Evolutionary conservation across 2,888 invertebrate species (phyloP), one percentile per base, ranked within the genome.

Genomic region (Lissonota sp.): DNA sequence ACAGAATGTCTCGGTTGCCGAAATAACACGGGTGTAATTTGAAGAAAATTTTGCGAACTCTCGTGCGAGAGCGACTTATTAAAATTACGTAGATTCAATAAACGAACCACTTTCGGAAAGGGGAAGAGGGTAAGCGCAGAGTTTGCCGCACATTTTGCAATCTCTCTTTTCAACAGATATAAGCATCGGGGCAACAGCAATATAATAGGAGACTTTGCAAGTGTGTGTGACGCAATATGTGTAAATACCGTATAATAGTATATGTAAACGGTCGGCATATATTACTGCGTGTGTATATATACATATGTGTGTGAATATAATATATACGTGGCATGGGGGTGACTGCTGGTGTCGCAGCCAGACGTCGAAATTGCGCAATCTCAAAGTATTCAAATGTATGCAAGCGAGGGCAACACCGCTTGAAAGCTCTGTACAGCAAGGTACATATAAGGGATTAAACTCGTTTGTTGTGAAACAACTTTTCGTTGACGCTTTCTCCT

Each of bases 371-470:
- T 75, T 71, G 79, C 74, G 74, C 70, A 71, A 80, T 80, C 74
- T 75, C 75, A 75, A 75, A 75, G 79, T 75, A 80, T 80, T 80
- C 79, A 75, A 80, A 75, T 80, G 44, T 80, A 75, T 80, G 74
- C 79, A 71, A 75, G 74, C 66, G 5, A 26, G 3, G 26, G 26
- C 26, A 58, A 12, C 72, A 51, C 51, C 7, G 44, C 37, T 39
- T 55, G n/a, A 62, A 72, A 12, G 62, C 62, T 62, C n/a, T 49
- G 10, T 16, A 55, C 40, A 51, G 49, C 10, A 51, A 10, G 12
- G 64, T 26, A 2, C 26, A 26, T 26, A 26, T 26, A 26, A 26
- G 14, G 79, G 64, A 71, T 66, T 71, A 71, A 80, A 66, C 70
- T 69, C 53, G 62, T 64, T 46, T 63, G 69, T 58, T 42, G 74